Evolutionary conservation across 2,888 invertebrate genomes (phyloP).

Genomic region (Nipponacmea schrenckii): DNA sequence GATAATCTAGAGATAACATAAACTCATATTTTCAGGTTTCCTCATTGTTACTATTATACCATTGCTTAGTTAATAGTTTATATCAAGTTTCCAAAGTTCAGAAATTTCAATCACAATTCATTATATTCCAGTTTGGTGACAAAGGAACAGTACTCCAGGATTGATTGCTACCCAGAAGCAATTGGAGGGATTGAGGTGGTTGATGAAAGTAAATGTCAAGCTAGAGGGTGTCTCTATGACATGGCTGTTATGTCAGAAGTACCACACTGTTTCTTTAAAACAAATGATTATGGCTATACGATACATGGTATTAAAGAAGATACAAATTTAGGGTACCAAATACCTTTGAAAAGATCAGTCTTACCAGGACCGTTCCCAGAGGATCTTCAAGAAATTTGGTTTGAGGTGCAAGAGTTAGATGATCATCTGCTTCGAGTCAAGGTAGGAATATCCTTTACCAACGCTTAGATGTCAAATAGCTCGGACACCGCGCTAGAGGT

Average conservation of each 20-base stretch:
- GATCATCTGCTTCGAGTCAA: conserved; percentile 41
- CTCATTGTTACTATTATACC: too few species aligned
- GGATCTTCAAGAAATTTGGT: conserved; percentile 31
- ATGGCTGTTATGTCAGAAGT: conserved; percentile 28
- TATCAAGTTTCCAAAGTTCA: too few species aligned
- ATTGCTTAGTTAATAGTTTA: too few species aligned
- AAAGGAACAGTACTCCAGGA: conserved; percentile 20
- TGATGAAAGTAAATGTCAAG: conserved; percentile 36
- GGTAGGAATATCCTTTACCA: conserved; percentile 24
- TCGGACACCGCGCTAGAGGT: too few species aligned
- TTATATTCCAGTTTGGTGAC: neutral
- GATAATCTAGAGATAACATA: too few species aligned
- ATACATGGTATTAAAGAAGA: conserved; percentile 22
- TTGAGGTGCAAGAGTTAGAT: conserved; percentile 42
- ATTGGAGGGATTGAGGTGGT: conserved; percentile 39
- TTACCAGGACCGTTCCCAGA: conserved; percentile 26
- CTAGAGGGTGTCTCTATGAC: conserved; percentile 42
- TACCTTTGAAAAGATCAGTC: conserved; percentile 32
- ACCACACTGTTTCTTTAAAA: conserved; percentile 37
- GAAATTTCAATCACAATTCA: too few species aligned
- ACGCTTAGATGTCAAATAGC: too few species aligned
- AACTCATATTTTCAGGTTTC: too few species aligned
- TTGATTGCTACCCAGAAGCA: conserved; percentile 50
- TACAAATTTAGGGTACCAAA: conserved; percentile 34
- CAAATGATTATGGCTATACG: conserved; percentile 40